Evolutionary conservation across 1,140 invertebrate genomes (phyloP).

Genomic region (Holcopasites calliopsidis): DNA sequence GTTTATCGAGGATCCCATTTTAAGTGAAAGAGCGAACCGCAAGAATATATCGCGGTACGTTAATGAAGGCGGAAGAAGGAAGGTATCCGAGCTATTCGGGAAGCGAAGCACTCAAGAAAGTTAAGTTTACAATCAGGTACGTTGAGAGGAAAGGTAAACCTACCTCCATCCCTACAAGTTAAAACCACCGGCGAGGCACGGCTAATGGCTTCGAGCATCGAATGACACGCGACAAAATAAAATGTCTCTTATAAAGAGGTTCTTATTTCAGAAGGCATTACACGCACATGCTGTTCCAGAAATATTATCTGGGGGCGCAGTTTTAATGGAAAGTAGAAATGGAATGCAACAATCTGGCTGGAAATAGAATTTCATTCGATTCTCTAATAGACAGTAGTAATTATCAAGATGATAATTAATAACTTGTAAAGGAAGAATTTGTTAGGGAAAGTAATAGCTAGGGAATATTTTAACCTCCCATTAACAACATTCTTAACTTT

Average conservation of each 20-base stretch:
- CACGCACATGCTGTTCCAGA: not conserved
- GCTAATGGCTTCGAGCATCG: conserved; percentile 60
- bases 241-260: conserved; percentile 46
- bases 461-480: no score
- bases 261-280: conserved; percentile 49
- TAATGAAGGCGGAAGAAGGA: conserved; percentile 55
- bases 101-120: conserved; percentile 62
- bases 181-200: conserved; percentile 44
- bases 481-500: no score
- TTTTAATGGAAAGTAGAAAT: conserved; percentile 8
- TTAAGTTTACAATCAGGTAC: conserved; percentile 61
- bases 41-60: conserved; percentile 33
- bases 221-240: conserved; percentile 64
- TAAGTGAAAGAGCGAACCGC: conserved; percentile 32
- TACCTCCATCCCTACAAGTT: conserved; percentile 47
- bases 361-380: no score
- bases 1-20: conserved; percentile 5
- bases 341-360: not conserved
- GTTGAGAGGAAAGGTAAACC: conserved; percentile 61
- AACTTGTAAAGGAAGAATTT: no score
- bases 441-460: no score
- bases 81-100: conserved; percentile 53
- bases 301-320: not conserved
- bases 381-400: no score
- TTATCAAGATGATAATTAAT: no score